Evolutionary conservation across 2,888 invertebrate genomes (phyloP), one percentile per base, ranked within the genome.

Genomic region (Netelia inedita): DNA sequence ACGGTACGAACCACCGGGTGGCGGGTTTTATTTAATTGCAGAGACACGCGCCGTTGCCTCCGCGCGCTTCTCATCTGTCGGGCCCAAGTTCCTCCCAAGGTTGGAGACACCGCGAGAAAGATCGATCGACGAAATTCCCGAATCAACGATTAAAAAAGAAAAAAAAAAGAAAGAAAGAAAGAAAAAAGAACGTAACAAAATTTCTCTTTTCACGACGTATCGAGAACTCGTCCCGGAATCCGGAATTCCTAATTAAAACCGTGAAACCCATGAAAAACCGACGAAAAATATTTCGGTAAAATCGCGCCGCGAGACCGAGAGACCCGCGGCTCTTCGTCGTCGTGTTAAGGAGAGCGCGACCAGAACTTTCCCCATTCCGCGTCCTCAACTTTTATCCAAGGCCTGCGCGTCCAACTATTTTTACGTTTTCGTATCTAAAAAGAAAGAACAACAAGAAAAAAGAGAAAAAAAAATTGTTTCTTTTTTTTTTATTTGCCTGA

Each of bases 341-440:
- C 68, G 63, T 21, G 61, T n/a, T 59, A 84, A 73, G 66, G 73
- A 61, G 79, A 82, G 75, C 85, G 75, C 79, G 79, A 82, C 85
- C 74, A 19, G 57, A 82, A 84, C 85, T 85, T 85, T 85, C 85
- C 79, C 73, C 66, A 79, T 78, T 85, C 79, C 75, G 66, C 53
- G 23, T 73, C 61, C 46, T 59, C 19, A 16, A 61, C 69, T 68
- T 73, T 63, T 53, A 79, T 74, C 41, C 35, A 81, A 63, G 14
- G 21, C 5, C 41, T 63, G 57, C 50, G 57, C 50, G 23, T 74
- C 28, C 50, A 35, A 79, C 57, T 76, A 53, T 79, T 74, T 55
- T 53, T 66, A 53, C 59, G 0, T 41, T 57, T 63, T 46, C 14
- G 28, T 28, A 28, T 28, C 28, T 28, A 28, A 5, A 28, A 28